These are phyloP conservation scores for Nothobranchius furzeri DNA, from an alignment of 2,113 vertebrate genomes.

Conservation along the genomic window DNA sequence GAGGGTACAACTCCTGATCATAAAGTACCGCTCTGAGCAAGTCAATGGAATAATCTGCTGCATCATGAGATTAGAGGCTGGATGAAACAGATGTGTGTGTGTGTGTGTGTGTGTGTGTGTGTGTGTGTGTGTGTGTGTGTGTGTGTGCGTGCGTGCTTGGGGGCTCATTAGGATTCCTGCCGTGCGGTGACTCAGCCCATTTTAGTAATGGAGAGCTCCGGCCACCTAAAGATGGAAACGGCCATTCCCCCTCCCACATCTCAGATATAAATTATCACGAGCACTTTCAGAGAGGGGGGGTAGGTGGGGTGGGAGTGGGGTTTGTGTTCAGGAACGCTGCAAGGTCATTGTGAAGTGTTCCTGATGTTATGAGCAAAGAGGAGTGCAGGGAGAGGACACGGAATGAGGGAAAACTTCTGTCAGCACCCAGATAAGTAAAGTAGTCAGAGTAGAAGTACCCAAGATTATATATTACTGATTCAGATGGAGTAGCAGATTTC, in stretches of 20 bases:
- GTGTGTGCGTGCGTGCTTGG: not conserved
- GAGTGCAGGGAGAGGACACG: conserved; percentile 44
- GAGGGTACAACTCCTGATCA: conserved; percentile 61
- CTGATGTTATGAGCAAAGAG: conserved; percentile 41
- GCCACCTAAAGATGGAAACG: conserved; percentile 83
- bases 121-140: not conserved
- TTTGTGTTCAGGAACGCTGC: conserved; percentile 57
- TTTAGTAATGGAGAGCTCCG: conserved; percentile 82
- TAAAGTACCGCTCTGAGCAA: conserved; percentile 67
- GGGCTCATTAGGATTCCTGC: conserved; percentile 79
- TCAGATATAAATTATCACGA: conserved; percentile 83
- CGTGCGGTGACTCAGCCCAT: conserved; percentile 83
- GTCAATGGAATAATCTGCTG: conserved; percentile 71
- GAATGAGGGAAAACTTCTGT: not conserved
- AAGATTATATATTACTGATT: too few relatives aligned
- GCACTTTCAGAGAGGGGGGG: conserved; percentile 58
- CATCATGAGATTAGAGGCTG: conserved; percentile 65
- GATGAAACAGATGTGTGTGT: conserved; percentile 12
- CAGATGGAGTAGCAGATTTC: too few relatives aligned
- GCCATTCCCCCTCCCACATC: conserved; percentile 80
- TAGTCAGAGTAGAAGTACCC: not conserved
- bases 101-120: not conserved
- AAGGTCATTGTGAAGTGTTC: conserved; percentile 79
- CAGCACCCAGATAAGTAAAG: not conserved
- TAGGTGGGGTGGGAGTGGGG: conserved; percentile 6